Evolutionary conservation across 2,888 invertebrate species (phyloP).

Genomic region (Uloborus plumipes): DNA sequence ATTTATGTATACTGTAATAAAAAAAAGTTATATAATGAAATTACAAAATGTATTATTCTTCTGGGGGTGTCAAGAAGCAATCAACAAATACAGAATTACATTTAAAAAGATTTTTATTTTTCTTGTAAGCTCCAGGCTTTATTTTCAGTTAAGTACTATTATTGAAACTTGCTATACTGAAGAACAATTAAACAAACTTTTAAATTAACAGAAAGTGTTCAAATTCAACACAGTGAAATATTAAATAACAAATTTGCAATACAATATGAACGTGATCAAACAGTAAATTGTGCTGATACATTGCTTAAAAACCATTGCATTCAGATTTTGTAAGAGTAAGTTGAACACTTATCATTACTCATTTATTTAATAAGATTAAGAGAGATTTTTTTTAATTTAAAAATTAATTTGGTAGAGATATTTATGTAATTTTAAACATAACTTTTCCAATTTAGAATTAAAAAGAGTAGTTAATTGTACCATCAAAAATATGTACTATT

Average conservation of each 20-base stretch:
- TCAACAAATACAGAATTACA: slow-evolving; percentile 13
- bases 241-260: background rate
- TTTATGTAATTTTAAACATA: too few relatives aligned
- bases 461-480: too few relatives aligned
- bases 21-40: slow-evolving; percentile 17
- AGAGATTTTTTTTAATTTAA: too few relatives aligned
- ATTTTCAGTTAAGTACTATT: slow-evolving; percentile 43
- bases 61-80: background rate
- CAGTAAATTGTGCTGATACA: too few relatives aligned
- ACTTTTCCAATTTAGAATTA: too few relatives aligned
- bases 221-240: background rate
- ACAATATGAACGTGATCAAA: background rate
- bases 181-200: background rate
- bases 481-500: too few relatives aligned
- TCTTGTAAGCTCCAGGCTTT: slow-evolving; percentile 59
- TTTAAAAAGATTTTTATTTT: slow-evolving; percentile 47
- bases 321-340: too few relatives aligned
- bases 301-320: too few relatives aligned
- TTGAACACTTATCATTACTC: too few relatives aligned
- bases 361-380: too few relatives aligned
- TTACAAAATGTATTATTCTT: too few relatives aligned
- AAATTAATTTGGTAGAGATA: too few relatives aligned
- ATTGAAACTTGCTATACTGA: slow-evolving; percentile 26
- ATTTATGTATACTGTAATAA: slow-evolving; percentile 35
- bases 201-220: background rate